A percentile compares a stretch with the other conserved stretches of the same genome.
Evolutionary conservation across 2,113 vertebrate genomes (phyloP).

Genomic region (Stigmatopora argus): DNA sequence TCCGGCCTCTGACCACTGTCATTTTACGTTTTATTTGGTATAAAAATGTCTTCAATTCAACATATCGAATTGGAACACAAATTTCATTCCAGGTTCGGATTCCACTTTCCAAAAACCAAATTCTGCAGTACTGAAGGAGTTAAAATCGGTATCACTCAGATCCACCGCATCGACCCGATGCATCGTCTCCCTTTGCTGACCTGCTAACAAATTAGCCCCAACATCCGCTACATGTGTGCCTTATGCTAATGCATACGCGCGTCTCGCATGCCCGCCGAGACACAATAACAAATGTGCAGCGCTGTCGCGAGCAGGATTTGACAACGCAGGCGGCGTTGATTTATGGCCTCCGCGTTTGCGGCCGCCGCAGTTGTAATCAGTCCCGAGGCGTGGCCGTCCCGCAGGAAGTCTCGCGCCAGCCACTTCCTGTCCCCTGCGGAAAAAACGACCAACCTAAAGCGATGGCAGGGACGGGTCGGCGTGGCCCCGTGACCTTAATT

Average conservation of each 20-base stretch:
- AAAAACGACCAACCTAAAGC: slow-evolving; percentile 5
- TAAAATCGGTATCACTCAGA: too few relatives aligned
- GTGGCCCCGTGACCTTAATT: slow-evolving; percentile 44
- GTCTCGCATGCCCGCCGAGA: slow-evolving; percentile 12
- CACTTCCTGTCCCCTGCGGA: slow-evolving; percentile 58
- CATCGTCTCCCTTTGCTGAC: slow-evolving; percentile 14
- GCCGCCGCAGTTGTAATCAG: slow-evolving; percentile 62
- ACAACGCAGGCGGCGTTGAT: slow-evolving; percentile 60
- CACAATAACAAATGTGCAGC: slow-evolving; percentile 65
- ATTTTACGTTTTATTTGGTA: too few relatives aligned
- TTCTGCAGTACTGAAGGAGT: too few relatives aligned
- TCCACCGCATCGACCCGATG: too few relatives aligned
- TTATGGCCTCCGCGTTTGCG: slow-evolving; percentile 59
- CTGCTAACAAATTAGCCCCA: slow-evolving; percentile 14
- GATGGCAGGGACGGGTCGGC: background rate
- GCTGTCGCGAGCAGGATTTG: slow-evolving; percentile 53
- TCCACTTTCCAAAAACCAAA: too few relatives aligned
- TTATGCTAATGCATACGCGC: slow-evolving; percentile 27
- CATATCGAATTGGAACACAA: too few relatives aligned
- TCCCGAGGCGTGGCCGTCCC: slow-evolving; percentile 53
- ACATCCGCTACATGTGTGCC: background rate
- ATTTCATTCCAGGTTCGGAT: too few relatives aligned
- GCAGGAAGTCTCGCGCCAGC: slow-evolving; percentile 54
- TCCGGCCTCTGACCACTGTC: slow-evolving; percentile 5
- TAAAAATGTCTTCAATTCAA: too few relatives aligned